phyloP scores from a whole-genome alignment of 2,888 invertebrate species.

The Diachrysia chrysitis region DNA sequence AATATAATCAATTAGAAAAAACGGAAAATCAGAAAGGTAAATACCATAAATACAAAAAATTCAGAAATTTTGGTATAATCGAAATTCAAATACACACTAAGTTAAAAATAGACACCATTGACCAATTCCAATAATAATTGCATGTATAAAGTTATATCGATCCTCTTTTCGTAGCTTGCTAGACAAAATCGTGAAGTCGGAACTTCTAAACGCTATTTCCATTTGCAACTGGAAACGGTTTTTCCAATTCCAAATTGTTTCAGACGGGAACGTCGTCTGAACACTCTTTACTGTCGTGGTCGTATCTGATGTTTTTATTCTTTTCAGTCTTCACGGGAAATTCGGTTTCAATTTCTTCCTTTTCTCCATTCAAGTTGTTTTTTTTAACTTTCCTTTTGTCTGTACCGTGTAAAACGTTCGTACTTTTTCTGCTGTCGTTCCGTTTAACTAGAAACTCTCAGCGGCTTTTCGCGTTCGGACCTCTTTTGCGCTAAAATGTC shows the following conservation, averaged over 20 bases:
- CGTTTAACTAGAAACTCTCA: constrained; percentile 28
- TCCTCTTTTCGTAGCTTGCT: constrained; percentile 4
- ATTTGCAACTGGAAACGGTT: constrained; percentile 43
- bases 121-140: constrained; percentile 11
- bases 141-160: constrained; percentile 15
- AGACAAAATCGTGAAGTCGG: constrained; percentile 30
- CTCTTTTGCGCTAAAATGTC: constrained; percentile 8
- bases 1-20: no score
- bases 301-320: constrained; percentile 55
- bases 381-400: constrained; percentile 36
- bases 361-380: constrained; percentile 48
- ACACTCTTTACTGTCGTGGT: constrained; percentile 43
- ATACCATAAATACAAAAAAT: no score
- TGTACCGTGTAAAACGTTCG: constrained; percentile 30
- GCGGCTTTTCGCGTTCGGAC: constrained; percentile 8
- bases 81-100: background rate
- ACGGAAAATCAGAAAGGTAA: no score
- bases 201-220: constrained; percentile 41
- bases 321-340: constrained; percentile 60
- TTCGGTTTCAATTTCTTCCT: constrained; percentile 62
- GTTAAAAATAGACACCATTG: background rate
- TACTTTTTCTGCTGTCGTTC: constrained; percentile 22
- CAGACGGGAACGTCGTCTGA: constrained; percentile 34
- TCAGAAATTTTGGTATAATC: no score
- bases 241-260: constrained; percentile 54